phyloP scores from a whole-genome alignment of 1,140 invertebrate species.

The Mylabris phalerata region DNA sequence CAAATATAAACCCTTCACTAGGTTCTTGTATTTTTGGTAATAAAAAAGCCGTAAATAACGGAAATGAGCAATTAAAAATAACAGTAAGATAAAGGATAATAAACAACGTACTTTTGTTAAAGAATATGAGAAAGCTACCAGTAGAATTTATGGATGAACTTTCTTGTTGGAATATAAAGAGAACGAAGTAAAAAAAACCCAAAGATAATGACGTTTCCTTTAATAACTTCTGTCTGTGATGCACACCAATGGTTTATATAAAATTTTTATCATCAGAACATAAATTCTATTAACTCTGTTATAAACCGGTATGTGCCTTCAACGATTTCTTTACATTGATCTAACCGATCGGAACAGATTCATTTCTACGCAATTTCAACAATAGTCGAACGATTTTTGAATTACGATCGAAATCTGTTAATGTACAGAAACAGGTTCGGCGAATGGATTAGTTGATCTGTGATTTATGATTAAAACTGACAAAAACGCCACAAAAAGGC shows the following conservation, averaged over 20 bases:
- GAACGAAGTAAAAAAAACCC: background rate
- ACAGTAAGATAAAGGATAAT: slow-evolving; percentile 28
- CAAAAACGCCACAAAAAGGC: background rate
- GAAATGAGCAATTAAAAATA: slow-evolving; percentile 29
- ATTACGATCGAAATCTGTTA: slow-evolving; percentile 2
- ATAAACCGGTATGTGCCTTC: background rate
- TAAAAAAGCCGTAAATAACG: slow-evolving; percentile 27
- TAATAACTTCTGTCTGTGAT: slow-evolving; percentile 16
- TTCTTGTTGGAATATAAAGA: slow-evolving; percentile 19
- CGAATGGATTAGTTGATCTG: background rate
- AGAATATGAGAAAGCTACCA: slow-evolving; percentile 26
- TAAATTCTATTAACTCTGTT: slow-evolving; percentile 7
- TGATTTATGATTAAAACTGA: slow-evolving; percentile 10
- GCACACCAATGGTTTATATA: slow-evolving; percentile 14
- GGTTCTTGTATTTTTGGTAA: slow-evolving; percentile 11
- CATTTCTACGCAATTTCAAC: background rate
- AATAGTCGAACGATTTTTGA: background rate
- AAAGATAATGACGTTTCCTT: slow-evolving; percentile 12
- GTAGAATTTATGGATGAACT: slow-evolving; percentile 23
- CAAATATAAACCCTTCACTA: too few relatives aligned
- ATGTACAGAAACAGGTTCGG: background rate
- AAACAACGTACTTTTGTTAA: slow-evolving; percentile 21
- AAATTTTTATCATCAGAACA: slow-evolving; percentile 7
- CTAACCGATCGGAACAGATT: slow-evolving; percentile 1
- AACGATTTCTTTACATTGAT: too few relatives aligned